These are phyloP conservation scores for Monochamus saltuarius DNA, from an alignment of 1,140 invertebrate genomes.

Conservation along the genomic window DNA sequence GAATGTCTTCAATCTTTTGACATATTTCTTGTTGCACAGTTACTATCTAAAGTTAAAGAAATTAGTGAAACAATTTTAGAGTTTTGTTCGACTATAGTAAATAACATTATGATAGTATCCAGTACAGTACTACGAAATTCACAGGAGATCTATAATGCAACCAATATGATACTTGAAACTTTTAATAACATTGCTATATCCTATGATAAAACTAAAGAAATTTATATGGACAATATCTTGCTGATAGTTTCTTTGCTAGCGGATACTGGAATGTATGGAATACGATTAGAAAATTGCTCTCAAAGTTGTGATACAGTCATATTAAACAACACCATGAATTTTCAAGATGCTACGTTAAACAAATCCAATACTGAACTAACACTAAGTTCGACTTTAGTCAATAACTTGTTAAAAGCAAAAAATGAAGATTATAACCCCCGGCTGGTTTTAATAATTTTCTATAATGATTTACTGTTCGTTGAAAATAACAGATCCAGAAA, in stretches of 20 bases:
- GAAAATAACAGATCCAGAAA: too few relatives aligned
- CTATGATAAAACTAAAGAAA: background rate
- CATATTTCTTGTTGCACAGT: background rate
- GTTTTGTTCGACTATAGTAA: background rate
- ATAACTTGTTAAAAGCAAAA: too few relatives aligned
- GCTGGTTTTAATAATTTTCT: too few relatives aligned
- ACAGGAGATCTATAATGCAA: background rate
- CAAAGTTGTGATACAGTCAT: too few relatives aligned
- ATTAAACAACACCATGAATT: too few relatives aligned
- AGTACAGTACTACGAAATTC: background rate
- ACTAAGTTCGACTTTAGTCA: too few relatives aligned
- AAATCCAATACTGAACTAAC: too few relatives aligned
- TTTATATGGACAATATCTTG: background rate
- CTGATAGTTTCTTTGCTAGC: slow-evolving; percentile 5
- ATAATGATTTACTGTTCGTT: too few relatives aligned
- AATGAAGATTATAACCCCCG: too few relatives aligned
- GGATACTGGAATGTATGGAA: background rate
- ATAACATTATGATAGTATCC: background rate
- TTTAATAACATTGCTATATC: background rate
- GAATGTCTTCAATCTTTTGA: background rate
- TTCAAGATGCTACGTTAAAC: too few relatives aligned
- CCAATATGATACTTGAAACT: slow-evolving; percentile 5
- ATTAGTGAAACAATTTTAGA: background rate
- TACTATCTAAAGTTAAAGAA: background rate
- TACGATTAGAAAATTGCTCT: slow-evolving; percentile 2